Conservation (phyloP, 2,113 vertebrate genomes). For the Proteles cristata region DNA sequence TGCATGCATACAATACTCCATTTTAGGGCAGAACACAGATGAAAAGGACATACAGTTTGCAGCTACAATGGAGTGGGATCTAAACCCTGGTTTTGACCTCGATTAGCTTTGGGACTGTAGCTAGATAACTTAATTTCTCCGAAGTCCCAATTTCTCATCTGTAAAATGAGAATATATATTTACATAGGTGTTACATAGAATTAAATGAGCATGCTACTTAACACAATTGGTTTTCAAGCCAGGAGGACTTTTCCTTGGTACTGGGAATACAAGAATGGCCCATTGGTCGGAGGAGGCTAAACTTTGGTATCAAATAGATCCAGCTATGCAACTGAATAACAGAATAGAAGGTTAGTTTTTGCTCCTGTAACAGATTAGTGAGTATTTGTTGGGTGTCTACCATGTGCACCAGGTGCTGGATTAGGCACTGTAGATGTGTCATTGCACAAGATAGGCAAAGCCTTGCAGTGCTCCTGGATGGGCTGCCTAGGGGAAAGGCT, state of each 20-base stretch:
- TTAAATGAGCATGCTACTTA: not conserved
- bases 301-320: not conserved
- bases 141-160: not conserved
- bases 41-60: not conserved
- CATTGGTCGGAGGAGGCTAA: not conserved
- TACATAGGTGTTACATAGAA: not conserved
- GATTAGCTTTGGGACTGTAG: not conserved
- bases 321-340: not conserved
- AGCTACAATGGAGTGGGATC: not conserved
- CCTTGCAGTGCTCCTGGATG: not conserved
- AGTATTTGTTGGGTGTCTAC: not conserved
- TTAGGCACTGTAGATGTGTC: not conserved
- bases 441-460: not conserved
- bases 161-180: not conserved
- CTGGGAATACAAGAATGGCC: not conserved
- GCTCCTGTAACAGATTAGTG: not conserved
- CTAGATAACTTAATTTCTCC: not conserved
- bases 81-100: not conserved
- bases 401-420: not conserved
- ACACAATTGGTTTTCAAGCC: not conserved
- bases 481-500: not conserved
- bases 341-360: not conserved
- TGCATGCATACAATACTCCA: not conserved
- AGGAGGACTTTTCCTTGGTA: not conserved
- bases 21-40: not conserved